Conservation (phyloP, 1,140 invertebrate genomes). For the Daktulosphaira vitifoliae region DNA sequence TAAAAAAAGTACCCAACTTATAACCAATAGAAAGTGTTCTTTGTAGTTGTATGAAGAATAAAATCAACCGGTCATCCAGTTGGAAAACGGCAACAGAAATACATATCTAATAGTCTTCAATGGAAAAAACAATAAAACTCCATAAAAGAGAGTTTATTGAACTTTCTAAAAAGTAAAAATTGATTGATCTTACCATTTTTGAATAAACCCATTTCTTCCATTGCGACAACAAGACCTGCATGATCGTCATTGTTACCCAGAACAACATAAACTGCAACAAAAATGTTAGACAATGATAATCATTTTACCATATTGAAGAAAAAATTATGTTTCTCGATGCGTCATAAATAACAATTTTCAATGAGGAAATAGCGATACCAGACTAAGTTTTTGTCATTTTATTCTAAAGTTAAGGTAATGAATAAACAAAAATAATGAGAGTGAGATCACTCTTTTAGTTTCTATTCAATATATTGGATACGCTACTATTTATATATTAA, state of each 20-base stretch:
- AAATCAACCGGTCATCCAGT: not conserved
- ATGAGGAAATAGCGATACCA: too few species aligned
- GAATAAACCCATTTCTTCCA: conserved; percentile 72
- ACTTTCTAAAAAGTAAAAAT: not conserved
- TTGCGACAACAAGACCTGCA: conserved; percentile 68
- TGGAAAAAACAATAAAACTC: not conserved
- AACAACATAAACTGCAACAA: conserved; percentile 79
- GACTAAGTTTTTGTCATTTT: too few species aligned
- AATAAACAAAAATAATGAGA: too few species aligned
- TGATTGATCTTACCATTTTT: conserved; percentile 58
- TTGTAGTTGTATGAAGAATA: not conserved
- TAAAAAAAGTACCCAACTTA: too few species aligned
- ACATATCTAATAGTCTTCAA: not conserved
- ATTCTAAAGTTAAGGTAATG: too few species aligned
- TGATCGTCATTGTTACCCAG: conserved; percentile 82
- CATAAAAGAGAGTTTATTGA: not conserved
- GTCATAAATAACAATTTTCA: too few species aligned
- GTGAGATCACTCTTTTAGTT: too few species aligned
- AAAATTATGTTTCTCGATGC: too few species aligned
- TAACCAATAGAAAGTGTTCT: too few species aligned
- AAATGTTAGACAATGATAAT: conserved; percentile 37
- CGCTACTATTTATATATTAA: too few species aligned
- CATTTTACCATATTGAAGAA: conserved; percentile 2
- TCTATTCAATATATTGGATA: too few species aligned
- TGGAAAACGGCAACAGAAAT: not conserved